Evolutionary conservation across 35 echinoderm and acorn worm species (phyloP), one percentile per base, ranked within the genome.

Genomic region (Amphiura filiformis): DNA sequence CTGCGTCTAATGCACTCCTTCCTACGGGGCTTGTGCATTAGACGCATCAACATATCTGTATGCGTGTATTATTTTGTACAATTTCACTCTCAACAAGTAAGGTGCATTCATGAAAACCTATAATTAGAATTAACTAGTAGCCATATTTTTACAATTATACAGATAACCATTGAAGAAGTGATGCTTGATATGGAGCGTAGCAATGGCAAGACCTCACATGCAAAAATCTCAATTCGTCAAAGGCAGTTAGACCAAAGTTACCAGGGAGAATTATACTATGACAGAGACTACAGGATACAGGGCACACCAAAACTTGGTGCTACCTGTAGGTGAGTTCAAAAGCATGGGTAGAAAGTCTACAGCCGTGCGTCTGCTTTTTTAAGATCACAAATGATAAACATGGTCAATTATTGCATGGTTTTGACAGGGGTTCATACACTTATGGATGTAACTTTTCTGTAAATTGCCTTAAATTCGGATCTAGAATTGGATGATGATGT

Each of bases 221-320:
- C 12, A 77, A 87, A 47, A 23, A 82, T 99, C 0, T 94, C 90
- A 35, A 99, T 99, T 36, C 93, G 90, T 32, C 96, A 99, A 77
- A 79, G 93, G 42, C 93, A 94, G 80, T 47, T 89, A 34, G 96
- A 99, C 80, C 90, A 89, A 76, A 95, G 83, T 40, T 99, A 99
- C 61, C 85, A 92, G n/a, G 96, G 96, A 86, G 96, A 99, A 87
- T 86, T 95, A 36, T 99, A 99, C 82, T 89, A 91, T 84, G 96
- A 99, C 31, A 94, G 93, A 44, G 93, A 99, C 42, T 92, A 93
- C 79, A 94, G 94, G 36, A 83, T 92, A 75, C 75, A 90, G 44
- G 90, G 92, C 36, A 89, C 84, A 35, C 88, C 87, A 33, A 89
- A 87, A 47, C 84, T 87, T 30, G 78, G 90, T 39, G 92, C 79